A percentile compares a stretch with the other conserved stretches of the same genome.
These are phyloP conservation scores for Phacellophora camtschatica DNA, from an alignment of 30 jellyfish, hydroid and myxozoan species.

Conservation along the genomic window DNA sequence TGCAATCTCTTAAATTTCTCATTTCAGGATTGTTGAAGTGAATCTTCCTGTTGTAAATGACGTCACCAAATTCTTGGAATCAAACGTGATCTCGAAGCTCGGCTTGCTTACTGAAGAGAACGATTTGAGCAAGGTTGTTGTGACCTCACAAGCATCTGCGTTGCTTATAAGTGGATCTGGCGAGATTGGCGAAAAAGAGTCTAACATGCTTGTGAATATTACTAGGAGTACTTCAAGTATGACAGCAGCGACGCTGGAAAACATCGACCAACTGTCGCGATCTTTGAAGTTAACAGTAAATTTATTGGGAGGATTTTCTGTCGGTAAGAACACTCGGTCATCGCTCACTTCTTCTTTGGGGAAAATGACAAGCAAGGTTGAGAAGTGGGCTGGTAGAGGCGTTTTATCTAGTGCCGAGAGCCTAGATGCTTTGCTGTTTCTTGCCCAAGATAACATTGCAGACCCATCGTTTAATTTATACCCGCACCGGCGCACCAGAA, in stretches of 20 bases:
- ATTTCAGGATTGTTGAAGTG: constrained; percentile 35
- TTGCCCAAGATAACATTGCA: constrained; percentile 46
- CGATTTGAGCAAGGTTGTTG: constrained; percentile 56
- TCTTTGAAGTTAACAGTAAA: constrained; percentile 18
- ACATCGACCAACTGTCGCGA: constrained; percentile 55
- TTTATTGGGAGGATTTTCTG: constrained; percentile 16
- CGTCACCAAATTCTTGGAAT: constrained; percentile 14
- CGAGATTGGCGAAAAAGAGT: neutral
- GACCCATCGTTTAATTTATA: too few relatives aligned
- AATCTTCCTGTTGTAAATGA: constrained; percentile 34
- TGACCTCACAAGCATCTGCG: constrained; percentile 38
- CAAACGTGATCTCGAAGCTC: constrained; percentile 15
- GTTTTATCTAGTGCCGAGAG: constrained; percentile 22
- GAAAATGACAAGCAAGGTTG: constrained; percentile 20
- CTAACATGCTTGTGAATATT: constrained; percentile 33
- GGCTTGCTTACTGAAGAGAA: constrained; percentile 23
- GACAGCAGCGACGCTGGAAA: constrained; percentile 59
- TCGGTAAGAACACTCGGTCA: constrained; percentile 4
- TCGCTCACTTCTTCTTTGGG: constrained; percentile 24
- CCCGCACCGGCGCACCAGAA: neutral
- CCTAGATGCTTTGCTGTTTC: constrained; percentile 25
- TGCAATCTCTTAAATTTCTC: neutral
- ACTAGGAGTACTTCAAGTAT: constrained; percentile 47
- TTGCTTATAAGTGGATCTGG: constrained; percentile 18
- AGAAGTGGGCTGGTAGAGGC: constrained; percentile 30